A percentile compares a stretch with the other conserved stretches of the same genome.
phyloP scores from a whole-genome alignment of 2,797 vertebrate genomes.

The Girardinus metallicus region DNA sequence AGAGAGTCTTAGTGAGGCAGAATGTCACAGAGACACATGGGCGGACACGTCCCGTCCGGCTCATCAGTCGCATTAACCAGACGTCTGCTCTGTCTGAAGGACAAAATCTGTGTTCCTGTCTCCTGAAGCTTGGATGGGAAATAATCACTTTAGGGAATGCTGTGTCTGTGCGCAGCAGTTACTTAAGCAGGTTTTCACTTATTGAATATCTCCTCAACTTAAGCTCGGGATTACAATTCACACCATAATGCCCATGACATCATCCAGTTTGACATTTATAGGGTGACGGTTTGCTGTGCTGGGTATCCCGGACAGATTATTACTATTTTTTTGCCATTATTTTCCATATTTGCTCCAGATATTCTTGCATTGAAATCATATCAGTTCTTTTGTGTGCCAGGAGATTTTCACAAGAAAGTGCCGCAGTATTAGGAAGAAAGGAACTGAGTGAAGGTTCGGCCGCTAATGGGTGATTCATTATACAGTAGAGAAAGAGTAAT shows the following conservation, averaged over 20 bases:
- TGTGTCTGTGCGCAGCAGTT: constrained; percentile 23
- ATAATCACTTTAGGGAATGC: constrained; percentile 44
- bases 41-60: constrained; percentile 22
- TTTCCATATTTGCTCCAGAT: constrained; percentile 38
- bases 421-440: constrained; percentile 12
- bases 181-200: constrained; percentile 41
- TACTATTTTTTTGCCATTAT: constrained; percentile 3
- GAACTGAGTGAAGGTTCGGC: constrained; percentile 15
- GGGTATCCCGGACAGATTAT: constrained; percentile 10
- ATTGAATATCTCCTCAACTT: constrained; percentile 37
- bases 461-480: constrained; percentile 32
- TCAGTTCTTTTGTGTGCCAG: background rate
- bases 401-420: constrained; percentile 23
- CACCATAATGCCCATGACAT: constrained; percentile 41
- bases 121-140: constrained; percentile 16
- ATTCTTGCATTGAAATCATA: constrained; percentile 30
- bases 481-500: constrained; percentile 1
- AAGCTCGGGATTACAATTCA: constrained; percentile 18
- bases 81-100: constrained; percentile 45
- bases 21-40: constrained; percentile 4
- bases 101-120: constrained; percentile 38
- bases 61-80: constrained; percentile 50
- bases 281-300: constrained; percentile 36
- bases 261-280: constrained; percentile 37
- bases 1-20: background rate